These are phyloP conservation scores for Dicyrtomina minuta DNA, from an alignment of 2,888 invertebrate species.

Conservation along the genomic window DNA sequence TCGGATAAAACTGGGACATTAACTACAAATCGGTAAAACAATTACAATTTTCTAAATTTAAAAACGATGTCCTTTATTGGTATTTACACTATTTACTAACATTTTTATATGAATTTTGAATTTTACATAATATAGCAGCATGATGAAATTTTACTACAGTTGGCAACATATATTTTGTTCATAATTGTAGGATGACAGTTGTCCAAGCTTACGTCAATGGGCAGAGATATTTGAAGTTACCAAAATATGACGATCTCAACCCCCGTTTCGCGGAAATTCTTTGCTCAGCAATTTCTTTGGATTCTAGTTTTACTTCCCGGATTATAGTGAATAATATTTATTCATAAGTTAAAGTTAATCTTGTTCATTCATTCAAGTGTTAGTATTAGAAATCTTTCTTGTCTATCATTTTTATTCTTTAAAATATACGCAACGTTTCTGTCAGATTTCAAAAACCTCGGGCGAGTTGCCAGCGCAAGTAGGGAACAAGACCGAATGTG, in stretches of 20 bases:
- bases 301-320: conserved; percentile 65
- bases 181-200: conserved; percentile 61
- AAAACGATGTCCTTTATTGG: neutral
- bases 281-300: conserved; percentile 62
- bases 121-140: too few relatives aligned
- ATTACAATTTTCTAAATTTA: too few relatives aligned
- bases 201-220: conserved; percentile 62
- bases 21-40: conserved; percentile 83
- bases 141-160: neutral
- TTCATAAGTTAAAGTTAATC: too few relatives aligned
- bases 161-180: neutral
- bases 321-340: conserved; percentile 57
- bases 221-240: conserved; percentile 57
- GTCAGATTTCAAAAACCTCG: conserved; percentile 59
- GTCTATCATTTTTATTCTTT: too few relatives aligned
- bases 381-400: too few relatives aligned
- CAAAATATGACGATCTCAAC: conserved; percentile 59
- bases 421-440: too few relatives aligned
- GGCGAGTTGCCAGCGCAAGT: conserved; percentile 83
- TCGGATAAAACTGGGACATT: conserved; percentile 99
- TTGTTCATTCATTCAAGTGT: too few relatives aligned
- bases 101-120: neutral
- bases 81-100: neutral
- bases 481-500: conserved; percentile 99
- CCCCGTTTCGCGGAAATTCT: conserved; percentile 59